Evolutionary conservation across 2,888 invertebrate genomes (phyloP).

Genomic region (Odontomyia ornata): DNA sequence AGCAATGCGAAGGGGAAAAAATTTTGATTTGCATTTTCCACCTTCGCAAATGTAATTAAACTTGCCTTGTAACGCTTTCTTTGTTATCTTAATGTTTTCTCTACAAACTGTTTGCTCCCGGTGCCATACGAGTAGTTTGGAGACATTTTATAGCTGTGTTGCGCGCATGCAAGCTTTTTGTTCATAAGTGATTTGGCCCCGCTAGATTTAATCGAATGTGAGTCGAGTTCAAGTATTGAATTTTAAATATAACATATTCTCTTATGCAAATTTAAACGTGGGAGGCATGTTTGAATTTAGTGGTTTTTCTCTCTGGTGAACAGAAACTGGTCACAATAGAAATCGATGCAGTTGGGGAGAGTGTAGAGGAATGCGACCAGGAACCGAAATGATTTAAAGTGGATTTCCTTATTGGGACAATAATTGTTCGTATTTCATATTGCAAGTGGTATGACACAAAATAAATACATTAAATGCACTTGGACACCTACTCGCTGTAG

Average conservation of each 20-base stretch:
- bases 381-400: no score
- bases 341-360: no score
- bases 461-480: no score
- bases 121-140: no score
- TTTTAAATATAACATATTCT: background rate
- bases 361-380: no score
- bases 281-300: background rate
- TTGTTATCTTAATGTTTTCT: background rate
- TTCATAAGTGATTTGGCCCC: background rate
- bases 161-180: background rate
- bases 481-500: no score
- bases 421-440: no score
- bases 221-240: background rate
- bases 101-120: no score
- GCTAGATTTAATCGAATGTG: background rate
- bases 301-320: no score
- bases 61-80: slow-evolving; percentile 41
- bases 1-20: background rate
- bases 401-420: no score
- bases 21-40: slow-evolving; percentile 36
- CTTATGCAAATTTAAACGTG: background rate
- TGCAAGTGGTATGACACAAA: no score
- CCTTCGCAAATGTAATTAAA: slow-evolving; percentile 41
- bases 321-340: no score
- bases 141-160: background rate